phyloP scores from a whole-genome alignment of 1,140 invertebrate species.

The Batillaria attramentaria region DNA sequence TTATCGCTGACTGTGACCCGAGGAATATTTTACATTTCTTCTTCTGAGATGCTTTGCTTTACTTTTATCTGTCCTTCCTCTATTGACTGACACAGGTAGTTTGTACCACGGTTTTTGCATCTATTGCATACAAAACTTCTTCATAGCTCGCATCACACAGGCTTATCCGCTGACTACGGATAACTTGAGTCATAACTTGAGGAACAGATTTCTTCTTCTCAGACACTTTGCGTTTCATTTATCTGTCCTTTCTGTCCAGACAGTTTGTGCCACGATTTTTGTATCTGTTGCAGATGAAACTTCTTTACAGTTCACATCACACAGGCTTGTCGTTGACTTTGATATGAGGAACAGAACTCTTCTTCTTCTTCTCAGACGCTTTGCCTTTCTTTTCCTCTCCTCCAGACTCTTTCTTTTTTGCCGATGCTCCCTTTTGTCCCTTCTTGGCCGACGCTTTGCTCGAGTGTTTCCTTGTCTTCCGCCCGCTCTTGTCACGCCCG shows the following conservation, averaged over 20 bases:
- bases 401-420: neutral
- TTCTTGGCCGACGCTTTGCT: neutral
- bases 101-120: too few relatives aligned
- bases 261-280: neutral
- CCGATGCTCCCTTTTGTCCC: neutral
- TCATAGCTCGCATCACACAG: neutral
- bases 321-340: constrained; percentile 25
- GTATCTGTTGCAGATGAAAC: neutral
- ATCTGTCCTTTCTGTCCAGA: neutral
- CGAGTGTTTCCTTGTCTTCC: neutral
- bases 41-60: too few relatives aligned
- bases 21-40: too few relatives aligned
- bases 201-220: neutral
- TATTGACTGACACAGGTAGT: too few relatives aligned
- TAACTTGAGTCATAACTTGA: neutral
- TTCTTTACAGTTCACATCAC: neutral
- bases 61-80: too few relatives aligned
- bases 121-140: neutral
- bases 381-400: constrained; percentile 12
- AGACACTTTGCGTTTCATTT: too few relatives aligned
- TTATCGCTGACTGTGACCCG: too few relatives aligned
- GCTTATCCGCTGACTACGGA: neutral
- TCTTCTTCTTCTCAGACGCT: neutral
- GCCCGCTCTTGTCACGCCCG: constrained; percentile 43
- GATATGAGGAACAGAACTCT: neutral